phyloP scores from a whole-genome alignment of 2,888 invertebrate genomes.

The Drosophila yooni region DNA sequence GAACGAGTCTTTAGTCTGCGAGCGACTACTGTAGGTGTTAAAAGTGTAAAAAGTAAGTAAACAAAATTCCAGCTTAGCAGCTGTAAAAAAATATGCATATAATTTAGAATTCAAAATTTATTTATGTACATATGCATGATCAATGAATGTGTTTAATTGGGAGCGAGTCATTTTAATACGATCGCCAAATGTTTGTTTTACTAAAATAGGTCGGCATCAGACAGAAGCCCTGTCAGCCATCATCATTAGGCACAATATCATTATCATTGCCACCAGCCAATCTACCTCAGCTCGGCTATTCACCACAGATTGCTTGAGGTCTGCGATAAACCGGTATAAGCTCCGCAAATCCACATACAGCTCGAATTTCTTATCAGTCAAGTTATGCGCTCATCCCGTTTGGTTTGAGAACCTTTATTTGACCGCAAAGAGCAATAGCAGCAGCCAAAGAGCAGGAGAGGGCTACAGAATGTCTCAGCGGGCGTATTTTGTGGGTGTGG shows the following conservation, averaged over 20 bases:
- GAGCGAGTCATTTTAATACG: background rate
- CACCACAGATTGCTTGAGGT: constrained; percentile 11
- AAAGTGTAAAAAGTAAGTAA: constrained; percentile 9
- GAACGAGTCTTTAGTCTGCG: constrained; percentile 21
- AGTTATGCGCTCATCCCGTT: constrained; percentile 34
- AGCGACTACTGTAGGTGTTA: constrained; percentile 3
- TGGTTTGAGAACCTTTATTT: constrained; percentile 67
- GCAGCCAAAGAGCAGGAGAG: background rate
- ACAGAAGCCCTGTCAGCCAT: background rate
- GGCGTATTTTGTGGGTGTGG: constrained; percentile 92
- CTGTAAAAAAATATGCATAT: background rate
- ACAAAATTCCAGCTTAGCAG: background rate
- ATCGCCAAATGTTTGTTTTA: background rate
- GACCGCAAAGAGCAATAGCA: constrained; percentile 53
- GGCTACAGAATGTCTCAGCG: constrained; percentile 61
- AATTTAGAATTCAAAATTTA: background rate
- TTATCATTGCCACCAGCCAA: background rate
- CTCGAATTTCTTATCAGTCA: constrained; percentile 66
- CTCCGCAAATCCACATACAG: background rate
- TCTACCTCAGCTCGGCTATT: background rate
- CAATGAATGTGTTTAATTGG: constrained; percentile 13
- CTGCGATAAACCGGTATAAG: constrained; percentile 20
- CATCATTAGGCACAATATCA: background rate
- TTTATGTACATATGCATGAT: background rate
- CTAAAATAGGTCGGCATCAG: background rate